phyloP scores from a whole-genome alignment of 2,888 invertebrate species.

The Perizoma affinitatum region DNA sequence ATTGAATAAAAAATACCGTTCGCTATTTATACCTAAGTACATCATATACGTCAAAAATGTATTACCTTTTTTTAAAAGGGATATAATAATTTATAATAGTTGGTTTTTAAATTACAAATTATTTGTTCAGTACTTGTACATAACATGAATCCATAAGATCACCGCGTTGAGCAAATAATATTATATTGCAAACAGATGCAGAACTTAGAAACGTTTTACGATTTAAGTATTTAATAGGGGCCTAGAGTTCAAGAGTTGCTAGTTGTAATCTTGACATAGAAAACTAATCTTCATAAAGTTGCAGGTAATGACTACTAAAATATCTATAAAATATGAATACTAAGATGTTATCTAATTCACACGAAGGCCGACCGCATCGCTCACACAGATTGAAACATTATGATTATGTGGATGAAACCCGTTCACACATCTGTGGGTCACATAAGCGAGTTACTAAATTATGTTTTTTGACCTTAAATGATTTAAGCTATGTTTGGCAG shows the following conservation, averaged over 20 bases:
- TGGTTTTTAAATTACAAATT: too few species aligned
- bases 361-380: slow-evolving; percentile 47
- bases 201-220: neutral
- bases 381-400: slow-evolving; percentile 11
- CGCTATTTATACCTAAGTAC: neutral
- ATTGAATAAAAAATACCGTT: slow-evolving; percentile 9
- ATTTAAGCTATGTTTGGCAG: too few species aligned
- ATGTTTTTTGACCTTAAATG: slow-evolving; percentile 8
- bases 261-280: slow-evolving; percentile 32
- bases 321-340: slow-evolving; percentile 21
- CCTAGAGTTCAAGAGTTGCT: too few species aligned
- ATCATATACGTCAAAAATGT: too few species aligned
- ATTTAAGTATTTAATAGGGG: neutral
- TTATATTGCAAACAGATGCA: slow-evolving; percentile 1
- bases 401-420: slow-evolving; percentile 2
- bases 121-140: too few species aligned
- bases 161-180: neutral
- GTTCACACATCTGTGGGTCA: slow-evolving; percentile 7
- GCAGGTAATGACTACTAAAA: slow-evolving; percentile 20
- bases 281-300: slow-evolving; percentile 23
- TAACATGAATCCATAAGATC: too few species aligned
- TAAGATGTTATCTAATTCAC: slow-evolving; percentile 35
- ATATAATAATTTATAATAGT: too few species aligned
- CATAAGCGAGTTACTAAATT: neutral
- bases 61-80: too few species aligned